Evolutionary conservation across 2,113 vertebrate species (phyloP).

Genomic region (Crotalus viridis): DNA sequence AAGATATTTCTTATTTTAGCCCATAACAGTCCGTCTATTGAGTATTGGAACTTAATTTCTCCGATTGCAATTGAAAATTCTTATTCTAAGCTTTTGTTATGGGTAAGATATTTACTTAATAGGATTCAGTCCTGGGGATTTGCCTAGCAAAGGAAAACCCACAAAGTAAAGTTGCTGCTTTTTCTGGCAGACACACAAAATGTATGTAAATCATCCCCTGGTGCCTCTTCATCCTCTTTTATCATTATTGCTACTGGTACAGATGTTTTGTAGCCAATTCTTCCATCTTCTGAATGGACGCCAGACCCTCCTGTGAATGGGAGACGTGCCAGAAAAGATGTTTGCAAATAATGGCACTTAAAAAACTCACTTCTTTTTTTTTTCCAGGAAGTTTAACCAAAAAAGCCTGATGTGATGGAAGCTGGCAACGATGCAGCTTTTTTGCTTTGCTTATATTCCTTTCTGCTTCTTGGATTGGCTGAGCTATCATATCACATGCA

Average conservation of each 20-base stretch:
- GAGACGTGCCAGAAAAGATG: constrained; percentile 2
- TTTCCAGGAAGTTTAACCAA: neutral
- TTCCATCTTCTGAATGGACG: constrained; percentile 26
- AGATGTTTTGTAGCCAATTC: constrained; percentile 38
- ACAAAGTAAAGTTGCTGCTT: constrained; percentile 46
- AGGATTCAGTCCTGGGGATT: constrained; percentile 55
- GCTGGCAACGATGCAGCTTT: neutral
- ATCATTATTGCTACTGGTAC: constrained; percentile 45
- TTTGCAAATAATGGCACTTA: neutral
- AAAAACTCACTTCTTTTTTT: neutral
- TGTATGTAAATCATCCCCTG: constrained; percentile 49
- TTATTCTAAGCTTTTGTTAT: constrained; percentile 38
- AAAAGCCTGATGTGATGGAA: neutral
- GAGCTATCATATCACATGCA: neutral
- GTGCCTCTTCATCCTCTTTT: constrained; percentile 40
- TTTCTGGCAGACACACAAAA: constrained; percentile 58
- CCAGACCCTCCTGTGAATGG: constrained; percentile 5
- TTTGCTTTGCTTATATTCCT: neutral
- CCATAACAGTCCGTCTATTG: constrained; percentile 7
- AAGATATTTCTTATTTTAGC: neutral
- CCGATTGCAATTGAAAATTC: constrained; percentile 34
- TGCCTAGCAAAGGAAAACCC: constrained; percentile 54
- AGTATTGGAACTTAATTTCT: constrained; percentile 20
- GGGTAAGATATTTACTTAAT: constrained; percentile 61
- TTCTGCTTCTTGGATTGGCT: neutral